Conservation (phyloP, 2,888 invertebrate species). For the Pyrrhia umbra region DNA sequence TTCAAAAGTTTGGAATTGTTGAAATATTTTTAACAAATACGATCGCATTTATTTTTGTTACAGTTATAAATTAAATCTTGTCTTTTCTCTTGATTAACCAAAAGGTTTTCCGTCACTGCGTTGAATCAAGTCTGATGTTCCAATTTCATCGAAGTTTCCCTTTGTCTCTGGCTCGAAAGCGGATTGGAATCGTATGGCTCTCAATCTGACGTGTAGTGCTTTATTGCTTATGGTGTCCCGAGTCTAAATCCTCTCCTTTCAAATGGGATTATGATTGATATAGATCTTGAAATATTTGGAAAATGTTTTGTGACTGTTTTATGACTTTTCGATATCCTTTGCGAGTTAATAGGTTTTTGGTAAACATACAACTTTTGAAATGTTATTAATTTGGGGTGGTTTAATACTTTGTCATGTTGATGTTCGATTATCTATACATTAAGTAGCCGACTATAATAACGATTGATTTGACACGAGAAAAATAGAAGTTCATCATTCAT, state of each 20-base stretch:
- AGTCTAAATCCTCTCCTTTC: constrained; percentile 58
- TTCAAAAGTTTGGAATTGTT: constrained; percentile 11
- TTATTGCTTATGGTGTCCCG: constrained; percentile 67
- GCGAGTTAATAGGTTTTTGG: constrained; percentile 27
- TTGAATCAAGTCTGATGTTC: constrained; percentile 65
- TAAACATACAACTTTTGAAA: constrained; percentile 44
- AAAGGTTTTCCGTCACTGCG: constrained; percentile 47
- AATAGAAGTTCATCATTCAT: too few relatives aligned
- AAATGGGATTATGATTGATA: constrained; percentile 57
- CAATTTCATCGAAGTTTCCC: constrained; percentile 80
- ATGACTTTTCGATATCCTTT: constrained; percentile 27
- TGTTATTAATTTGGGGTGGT: constrained; percentile 31
- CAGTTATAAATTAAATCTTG: constrained; percentile 30
- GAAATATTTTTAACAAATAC: constrained; percentile 7
- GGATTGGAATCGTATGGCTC: constrained; percentile 77
- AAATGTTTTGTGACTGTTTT: constrained; percentile 44
- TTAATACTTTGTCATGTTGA: constrained; percentile 23
- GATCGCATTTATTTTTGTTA: not conserved
- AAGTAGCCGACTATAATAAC: not conserved
- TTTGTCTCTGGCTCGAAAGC: constrained; percentile 80
- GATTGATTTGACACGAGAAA: too few relatives aligned
- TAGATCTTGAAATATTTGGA: constrained; percentile 48
- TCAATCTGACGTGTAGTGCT: constrained; percentile 75
- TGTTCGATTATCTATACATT: not conserved
- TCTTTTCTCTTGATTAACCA: constrained; percentile 49